Conservation (phyloP, 2,797 vertebrate genomes). For the Epinephelus awoara region DNA sequence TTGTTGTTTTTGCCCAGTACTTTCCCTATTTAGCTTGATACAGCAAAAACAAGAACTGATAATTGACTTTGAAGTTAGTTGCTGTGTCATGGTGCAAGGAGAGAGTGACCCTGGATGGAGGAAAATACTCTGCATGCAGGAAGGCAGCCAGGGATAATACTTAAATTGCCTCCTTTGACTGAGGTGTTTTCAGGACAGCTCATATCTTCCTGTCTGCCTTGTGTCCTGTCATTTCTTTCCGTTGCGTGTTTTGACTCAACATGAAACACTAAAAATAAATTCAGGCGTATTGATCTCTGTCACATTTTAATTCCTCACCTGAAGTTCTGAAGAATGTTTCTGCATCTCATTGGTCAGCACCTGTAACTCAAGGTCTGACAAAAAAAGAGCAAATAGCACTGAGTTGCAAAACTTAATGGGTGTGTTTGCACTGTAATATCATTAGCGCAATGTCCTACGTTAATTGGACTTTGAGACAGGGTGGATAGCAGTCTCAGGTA, state of each 20-base stretch:
- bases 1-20: not conserved
- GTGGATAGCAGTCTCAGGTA: not conserved
- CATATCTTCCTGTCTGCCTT: not conserved
- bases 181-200: not conserved
- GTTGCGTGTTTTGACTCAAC: not conserved
- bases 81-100: not conserved
- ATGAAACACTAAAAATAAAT: not conserved
- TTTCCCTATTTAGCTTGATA: not conserved
- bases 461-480: not conserved
- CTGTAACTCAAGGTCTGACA: too few species aligned
- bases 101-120: not conserved
- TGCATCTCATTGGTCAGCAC: too few species aligned
- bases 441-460: not conserved
- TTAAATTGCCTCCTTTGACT: not conserved
- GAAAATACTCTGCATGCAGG: too few species aligned
- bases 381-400: not conserved
- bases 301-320: too few species aligned
- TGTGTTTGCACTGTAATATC: not conserved
- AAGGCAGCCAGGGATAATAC: not conserved
- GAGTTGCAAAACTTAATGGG: not conserved
- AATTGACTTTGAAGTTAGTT: conserved; percentile 3
- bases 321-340: too few species aligned
- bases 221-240: not conserved
- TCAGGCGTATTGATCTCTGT: not conserved
- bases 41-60: not conserved